These are phyloP conservation scores for Microtus ochrogaster DNA, from an alignment of 2,113 vertebrate genomes.

Conservation along the genomic window DNA sequence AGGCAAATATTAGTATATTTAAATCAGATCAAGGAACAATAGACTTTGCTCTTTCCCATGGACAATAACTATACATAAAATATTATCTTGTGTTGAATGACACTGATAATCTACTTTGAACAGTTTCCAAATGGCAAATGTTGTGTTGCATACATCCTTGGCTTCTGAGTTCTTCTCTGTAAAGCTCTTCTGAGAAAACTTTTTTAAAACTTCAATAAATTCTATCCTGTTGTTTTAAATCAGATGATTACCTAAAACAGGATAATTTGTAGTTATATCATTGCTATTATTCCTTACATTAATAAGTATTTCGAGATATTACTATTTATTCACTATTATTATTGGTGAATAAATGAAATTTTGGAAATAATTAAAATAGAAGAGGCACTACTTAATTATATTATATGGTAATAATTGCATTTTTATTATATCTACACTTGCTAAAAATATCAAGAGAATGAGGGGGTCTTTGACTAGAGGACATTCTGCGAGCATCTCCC, in stretches of 20 bases:
- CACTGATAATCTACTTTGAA: slow-evolving; percentile 50
- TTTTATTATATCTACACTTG: slow-evolving; percentile 30
- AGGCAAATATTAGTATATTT: slow-evolving; percentile 55
- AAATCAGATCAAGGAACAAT: slow-evolving; percentile 26
- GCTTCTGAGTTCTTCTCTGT: slow-evolving; percentile 25
- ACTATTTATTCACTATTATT: background rate
- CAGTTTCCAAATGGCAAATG: slow-evolving; percentile 4
- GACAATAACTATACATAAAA: slow-evolving; percentile 32
- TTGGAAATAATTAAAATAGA: slow-evolving; percentile 27
- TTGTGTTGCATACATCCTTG: background rate
- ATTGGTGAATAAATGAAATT: background rate
- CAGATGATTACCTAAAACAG: background rate
- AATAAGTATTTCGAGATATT: background rate
- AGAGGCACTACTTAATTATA: background rate
- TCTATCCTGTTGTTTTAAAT: background rate
- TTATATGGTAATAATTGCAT: background rate
- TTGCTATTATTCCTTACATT: background rate
- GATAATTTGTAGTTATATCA: background rate
- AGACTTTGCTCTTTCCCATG: slow-evolving; percentile 30
- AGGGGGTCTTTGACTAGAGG: background rate
- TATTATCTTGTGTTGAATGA: background rate
- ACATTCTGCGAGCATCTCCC: background rate
- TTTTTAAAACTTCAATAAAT: slow-evolving; percentile 24
- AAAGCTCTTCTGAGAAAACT: background rate
- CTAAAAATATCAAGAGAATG: background rate